Evolutionary conservation across 2,888 invertebrate genomes (phyloP).

Genomic region (Tenthredo amoena): DNA sequence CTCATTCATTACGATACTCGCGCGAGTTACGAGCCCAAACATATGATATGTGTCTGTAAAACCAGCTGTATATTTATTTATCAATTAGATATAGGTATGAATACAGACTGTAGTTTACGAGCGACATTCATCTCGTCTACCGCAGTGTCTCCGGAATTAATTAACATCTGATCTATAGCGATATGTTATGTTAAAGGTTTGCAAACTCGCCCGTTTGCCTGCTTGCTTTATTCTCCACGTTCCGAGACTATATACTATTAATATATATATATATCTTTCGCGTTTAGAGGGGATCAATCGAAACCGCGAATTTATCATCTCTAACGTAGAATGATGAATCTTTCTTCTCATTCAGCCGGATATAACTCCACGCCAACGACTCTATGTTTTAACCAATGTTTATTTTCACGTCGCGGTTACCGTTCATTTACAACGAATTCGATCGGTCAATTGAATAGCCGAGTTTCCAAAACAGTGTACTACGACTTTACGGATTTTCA

Average conservation of each 20-base stretch:
- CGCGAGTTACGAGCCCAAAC: not conserved
- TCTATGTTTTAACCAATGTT: not conserved
- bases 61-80: not conserved
- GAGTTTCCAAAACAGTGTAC: not conserved
- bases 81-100: not conserved
- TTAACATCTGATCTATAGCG: not conserved
- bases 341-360: not conserved
- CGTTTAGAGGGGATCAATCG: not conserved
- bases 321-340: not conserved
- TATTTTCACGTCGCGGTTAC: not conserved
- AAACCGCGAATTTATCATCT: not conserved
- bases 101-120: not conserved
- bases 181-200: not conserved
- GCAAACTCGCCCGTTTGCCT: not conserved
- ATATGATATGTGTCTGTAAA: not conserved
- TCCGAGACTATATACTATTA: not conserved
- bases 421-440: not conserved
- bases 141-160: not conserved
- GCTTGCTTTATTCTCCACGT: not conserved
- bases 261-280: no score
- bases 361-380: not conserved
- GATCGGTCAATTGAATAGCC: not conserved
- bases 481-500: not conserved
- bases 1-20: not conserved
- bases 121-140: not conserved